Base-by-base conservation (phyloP, 2,797 vertebrate species). In the Odontamblyopus lacepedii region DNA sequence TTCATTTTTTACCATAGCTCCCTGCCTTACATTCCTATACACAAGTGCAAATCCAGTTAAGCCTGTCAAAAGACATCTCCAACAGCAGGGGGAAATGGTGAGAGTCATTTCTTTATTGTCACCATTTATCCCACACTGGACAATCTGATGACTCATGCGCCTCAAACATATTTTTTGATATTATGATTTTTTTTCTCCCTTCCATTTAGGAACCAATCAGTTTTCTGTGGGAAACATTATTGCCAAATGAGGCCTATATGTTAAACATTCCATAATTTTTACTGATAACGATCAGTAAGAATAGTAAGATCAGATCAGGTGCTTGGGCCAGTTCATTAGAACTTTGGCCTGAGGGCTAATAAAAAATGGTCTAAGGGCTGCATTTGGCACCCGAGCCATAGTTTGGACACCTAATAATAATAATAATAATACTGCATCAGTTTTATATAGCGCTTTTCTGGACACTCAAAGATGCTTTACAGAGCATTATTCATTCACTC, bases 91-190 rank as follows among this genome's bases (percentile, higher is more conserved):
- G 56, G 76, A 63, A 48, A 74, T 68, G 83, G 50, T 71, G 55
- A 74, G 71, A 83, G 75, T 82, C 76, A 80, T 60, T 78, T 27
- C 76, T 63, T 63, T 63, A 63, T 63, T 32, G 18, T 82, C 79
- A 69, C 69, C 78, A 74, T 63, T 67, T 11, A 65, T 75, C 70
- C 77, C 66, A 63, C 27, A 16, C 62, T 15, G 62, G 62, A 63
- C 35, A 44, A 44, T 63, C 35, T 63, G 32, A 44, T 35, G 19
- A 63, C 23, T 23, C 23, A 23, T 5, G 41, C 41, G 13, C 12
- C 9, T 13, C 41, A 44, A 44, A 44, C 11, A 63, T 41, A 7
- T 44, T 41, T 23, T 63, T 11, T 5, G 11, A 5, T 41, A 19
- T 19, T 62, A 6, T 61, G 3, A 29, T 13, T 57, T 57, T 4